A percentile compares a stretch with the other conserved stretches of the same genome.
phyloP scores from a whole-genome alignment of 2,113 vertebrate genomes.

The mouse (Mus musculus) region DNA sequence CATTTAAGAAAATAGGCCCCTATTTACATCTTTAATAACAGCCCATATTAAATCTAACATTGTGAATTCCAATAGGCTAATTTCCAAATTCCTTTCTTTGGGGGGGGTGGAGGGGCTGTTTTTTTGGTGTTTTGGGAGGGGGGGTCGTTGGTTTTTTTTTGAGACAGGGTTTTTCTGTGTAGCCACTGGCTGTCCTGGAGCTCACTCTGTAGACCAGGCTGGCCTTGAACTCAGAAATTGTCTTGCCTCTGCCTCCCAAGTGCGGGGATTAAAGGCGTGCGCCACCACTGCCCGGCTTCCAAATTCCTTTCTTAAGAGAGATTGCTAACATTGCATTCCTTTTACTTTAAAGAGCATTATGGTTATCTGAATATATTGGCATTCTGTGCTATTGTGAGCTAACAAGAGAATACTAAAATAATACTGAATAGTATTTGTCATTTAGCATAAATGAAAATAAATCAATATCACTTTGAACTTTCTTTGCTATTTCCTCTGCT shows the following conservation, averaged over 20 bases:
- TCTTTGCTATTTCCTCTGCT: slow-evolving; percentile 73
- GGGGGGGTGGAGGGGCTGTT: no score
- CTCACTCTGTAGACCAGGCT: no score
- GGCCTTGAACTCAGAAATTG: no score
- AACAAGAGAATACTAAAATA: background rate
- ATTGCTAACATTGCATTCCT: background rate
- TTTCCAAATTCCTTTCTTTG: no score
- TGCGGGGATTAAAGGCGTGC: no score
- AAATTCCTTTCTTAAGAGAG: slow-evolving; percentile 35
- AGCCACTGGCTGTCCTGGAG: no score
- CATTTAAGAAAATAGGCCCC: slow-evolving; percentile 34
- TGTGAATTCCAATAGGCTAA: background rate
- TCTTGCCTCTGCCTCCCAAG: no score
- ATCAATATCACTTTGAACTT: background rate
- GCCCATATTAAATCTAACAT: background rate
- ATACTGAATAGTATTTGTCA: slow-evolving; percentile 13
- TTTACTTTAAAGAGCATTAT: slow-evolving; percentile 34
- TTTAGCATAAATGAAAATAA: slow-evolving; percentile 27
- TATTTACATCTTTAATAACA: slow-evolving; percentile 30
- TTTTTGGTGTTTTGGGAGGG: no score
- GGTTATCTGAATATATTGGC: slow-evolving; percentile 18
- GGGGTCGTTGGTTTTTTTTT: no score
- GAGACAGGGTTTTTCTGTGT: no score
- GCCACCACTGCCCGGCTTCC: background rate
- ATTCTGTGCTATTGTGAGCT: slow-evolving; percentile 20